phyloP scores from a whole-genome alignment of 2,888 invertebrate genomes.

The Cosmia pyralina region DNA sequence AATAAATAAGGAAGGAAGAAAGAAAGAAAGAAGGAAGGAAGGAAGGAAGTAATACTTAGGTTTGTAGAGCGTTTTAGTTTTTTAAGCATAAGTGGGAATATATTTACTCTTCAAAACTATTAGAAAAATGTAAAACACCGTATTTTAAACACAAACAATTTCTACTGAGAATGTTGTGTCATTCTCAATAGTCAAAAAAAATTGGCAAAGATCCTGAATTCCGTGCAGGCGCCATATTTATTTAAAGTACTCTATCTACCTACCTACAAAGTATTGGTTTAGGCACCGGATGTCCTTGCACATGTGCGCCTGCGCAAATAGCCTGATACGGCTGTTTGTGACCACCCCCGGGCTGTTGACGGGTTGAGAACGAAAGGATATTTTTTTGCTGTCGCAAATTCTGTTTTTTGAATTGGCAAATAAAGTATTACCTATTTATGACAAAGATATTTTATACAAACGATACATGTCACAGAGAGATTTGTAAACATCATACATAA shows the following conservation, averaged over 20 bases:
- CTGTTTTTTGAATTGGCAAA: background rate
- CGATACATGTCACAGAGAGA: background rate
- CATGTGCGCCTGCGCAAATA: slow-evolving; percentile 56
- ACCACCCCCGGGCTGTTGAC: slow-evolving; percentile 49
- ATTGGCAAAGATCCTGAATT: slow-evolving; percentile 51
- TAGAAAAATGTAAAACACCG: background rate
- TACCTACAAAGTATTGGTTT: slow-evolving; percentile 56
- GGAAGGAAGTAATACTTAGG: too few species aligned
- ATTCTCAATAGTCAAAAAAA: slow-evolving; percentile 36
- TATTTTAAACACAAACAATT: slow-evolving; percentile 9
- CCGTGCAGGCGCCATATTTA: slow-evolving; percentile 42
- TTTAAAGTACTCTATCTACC: slow-evolving; percentile 33
- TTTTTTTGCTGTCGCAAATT: slow-evolving; percentile 3
- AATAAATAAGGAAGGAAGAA: too few species aligned
- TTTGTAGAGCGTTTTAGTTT: too few species aligned
- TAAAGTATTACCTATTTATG: background rate
- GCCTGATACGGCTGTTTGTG: slow-evolving; percentile 48
- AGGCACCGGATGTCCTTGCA: slow-evolving; percentile 64
- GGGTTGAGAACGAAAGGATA: slow-evolving; percentile 25
- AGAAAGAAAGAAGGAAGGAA: too few species aligned
- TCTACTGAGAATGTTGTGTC: background rate
- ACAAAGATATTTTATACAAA: background rate
- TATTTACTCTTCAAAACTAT: background rate
- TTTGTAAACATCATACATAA: too few species aligned
- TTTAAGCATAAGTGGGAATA: too few species aligned